Conservation (phyloP, 23 tunicate genomes). For the Styela clava region DNA sequence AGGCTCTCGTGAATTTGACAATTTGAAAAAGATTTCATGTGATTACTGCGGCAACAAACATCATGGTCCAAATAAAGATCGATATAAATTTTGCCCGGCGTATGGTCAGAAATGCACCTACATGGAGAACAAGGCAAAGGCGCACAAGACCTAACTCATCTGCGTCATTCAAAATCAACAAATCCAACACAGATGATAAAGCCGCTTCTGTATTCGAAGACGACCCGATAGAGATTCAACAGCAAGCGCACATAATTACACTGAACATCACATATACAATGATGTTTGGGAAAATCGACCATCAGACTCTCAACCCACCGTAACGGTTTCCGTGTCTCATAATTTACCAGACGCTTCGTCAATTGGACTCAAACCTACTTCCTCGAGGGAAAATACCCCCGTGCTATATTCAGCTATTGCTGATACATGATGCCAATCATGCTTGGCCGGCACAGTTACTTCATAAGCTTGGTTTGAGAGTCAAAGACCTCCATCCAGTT, state of each 20-base stretch:
- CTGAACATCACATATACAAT: neutral
- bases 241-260: neutral
- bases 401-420: neutral
- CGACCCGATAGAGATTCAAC: neutral
- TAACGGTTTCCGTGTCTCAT: neutral
- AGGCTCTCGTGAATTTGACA: neutral
- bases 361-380: neutral
- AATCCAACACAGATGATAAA: neutral
- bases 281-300: neutral
- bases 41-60: neutral
- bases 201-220: neutral
- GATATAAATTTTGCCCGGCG: neutral
- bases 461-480: neutral
- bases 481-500: neutral
- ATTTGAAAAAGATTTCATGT: neutral
- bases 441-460: neutral
- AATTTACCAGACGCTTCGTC: neutral
- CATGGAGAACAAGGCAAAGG: neutral
- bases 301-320: neutral
- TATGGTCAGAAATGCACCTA: neutral
- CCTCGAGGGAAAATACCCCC: neutral
- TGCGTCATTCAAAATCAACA: neutral
- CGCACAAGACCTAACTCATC: neutral
- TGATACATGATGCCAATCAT: neutral
- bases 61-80: neutral